Base-by-base conservation (phyloP, 2,113 vertebrate genomes). In the Plecturocebus donacophilus region DNA sequence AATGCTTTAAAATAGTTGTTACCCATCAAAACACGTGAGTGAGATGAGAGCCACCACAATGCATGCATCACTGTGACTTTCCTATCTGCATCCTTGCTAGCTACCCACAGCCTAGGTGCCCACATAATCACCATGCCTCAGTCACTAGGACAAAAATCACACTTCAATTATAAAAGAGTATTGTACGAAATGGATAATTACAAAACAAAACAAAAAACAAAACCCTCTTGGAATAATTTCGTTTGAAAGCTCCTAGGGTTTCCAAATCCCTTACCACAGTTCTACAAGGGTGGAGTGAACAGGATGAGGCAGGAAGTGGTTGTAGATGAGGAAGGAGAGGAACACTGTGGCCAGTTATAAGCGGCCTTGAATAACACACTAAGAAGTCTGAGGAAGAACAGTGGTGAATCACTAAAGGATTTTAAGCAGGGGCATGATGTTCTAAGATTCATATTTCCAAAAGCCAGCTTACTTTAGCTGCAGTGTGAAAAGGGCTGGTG, bases 301-400 rank as follows among this genome's bases (percentile, higher is more conserved):
- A 87, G 73, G 82, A 27, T 21, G 32, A 17, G 45, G 52, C 49
- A 94, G 87, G 54, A 95, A 81, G 87, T 35, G 35, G 75, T 75
- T 32, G 23, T 5, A 64, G 54, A 40, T 6, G 23, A 82, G 30
- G 54, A 40, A 56, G 30, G 61, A 87, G 89, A 93, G 70, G 52
- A 92, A 52, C 2, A 32, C 14, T 10, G 87, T 23, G 38, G 83
- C 70, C 42, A 38, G 47, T 90, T 75, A 70, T 6, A 70, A 92
- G 86, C 1, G 76, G 47, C 86, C 54, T 76, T 80, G 84, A 95
- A 42, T 23, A 40, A 8, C 80, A 81, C 14, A 90, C 61, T 70
- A 21, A 68, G 40, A 80, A 84, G 91, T 87, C 76, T 87, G 95
- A 94, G 86, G 68, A 91, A n/a, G 19, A 68, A 47, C 84, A 85